Conservation (phyloP, 2,113 vertebrate genomes). For the Microcebus griseorufus region DNA sequence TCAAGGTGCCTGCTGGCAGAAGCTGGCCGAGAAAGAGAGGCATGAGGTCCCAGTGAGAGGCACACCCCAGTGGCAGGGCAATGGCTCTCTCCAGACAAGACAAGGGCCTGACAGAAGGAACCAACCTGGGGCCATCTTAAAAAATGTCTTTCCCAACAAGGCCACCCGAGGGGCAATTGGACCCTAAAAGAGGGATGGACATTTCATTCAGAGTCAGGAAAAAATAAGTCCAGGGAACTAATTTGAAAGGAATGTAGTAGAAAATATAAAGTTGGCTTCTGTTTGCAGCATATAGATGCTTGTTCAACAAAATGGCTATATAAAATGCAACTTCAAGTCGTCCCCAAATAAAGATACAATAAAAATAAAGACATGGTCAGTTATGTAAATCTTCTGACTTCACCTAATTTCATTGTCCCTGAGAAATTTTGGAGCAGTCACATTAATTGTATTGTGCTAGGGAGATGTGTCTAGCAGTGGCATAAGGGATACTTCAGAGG, state of each 20-base stretch:
- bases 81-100: neutral
- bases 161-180: neutral
- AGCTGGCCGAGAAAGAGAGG: neutral
- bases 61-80: neutral
- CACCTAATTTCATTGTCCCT: no score
- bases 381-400: neutral
- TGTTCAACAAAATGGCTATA: neutral
- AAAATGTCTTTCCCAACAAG: neutral
- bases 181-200: neutral
- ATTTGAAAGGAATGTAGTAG: neutral
- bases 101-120: neutral
- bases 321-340: neutral
- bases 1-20: neutral
- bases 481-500: neutral
- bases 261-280: neutral
- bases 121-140: neutral
- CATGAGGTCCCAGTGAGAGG: neutral
- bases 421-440: neutral
- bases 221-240: neutral
- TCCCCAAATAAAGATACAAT: neutral
- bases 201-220: neutral
- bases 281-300: neutral
- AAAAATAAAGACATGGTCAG: neutral
- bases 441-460: neutral
- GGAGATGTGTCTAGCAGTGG: neutral